Base-by-base conservation (phyloP, 2,797 vertebrate species). In the Aplochiton taeniatus region DNA sequence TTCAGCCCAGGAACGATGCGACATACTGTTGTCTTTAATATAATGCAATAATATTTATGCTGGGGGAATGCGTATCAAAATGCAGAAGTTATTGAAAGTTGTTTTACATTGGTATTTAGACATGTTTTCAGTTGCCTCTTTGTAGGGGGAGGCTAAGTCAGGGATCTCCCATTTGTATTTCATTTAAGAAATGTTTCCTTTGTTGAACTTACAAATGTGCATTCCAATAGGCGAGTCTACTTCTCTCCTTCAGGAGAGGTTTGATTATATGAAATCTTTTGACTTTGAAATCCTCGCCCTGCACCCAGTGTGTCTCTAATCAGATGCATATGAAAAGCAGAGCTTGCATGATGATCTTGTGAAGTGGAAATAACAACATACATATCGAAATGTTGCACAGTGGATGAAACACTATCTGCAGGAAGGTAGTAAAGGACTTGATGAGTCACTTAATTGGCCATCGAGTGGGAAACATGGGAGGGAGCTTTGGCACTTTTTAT, bases 311-410 rank as follows among this genome's bases (percentile, higher is more conserved):
- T 72, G 66, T 63, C 55, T 75, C 42, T 58, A 58, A 63, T 79
- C 67, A 55, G 68, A 55, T 65, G 65, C 79, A 74, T 69, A 79
- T 80, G 74, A 73, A 84, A 72, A 53, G 43, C 68, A 58, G 72
- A 55, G 65, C 63, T 76, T 44, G 74, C 57, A 70, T 41, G 54
- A 73, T 61, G 45, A 57, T 66, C 63, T 74, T 83, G 68, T 78
- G 82, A 71, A 69, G 58, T 74, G 65, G 51, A 80, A 73, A 74
- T 72, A 74, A 74, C 70, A 75, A 78, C 63, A 77, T 76, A 65
- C 80, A 83, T 67, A 77, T 67, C 56, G 18, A 62, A 74, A 75
- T 76, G 73, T 63, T 58, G 46, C 65, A 31, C 70, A 56, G 45
- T 56, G 49, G 53, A 46, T 70, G 61, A 44, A 75, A 68, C 47